Conservation (phyloP, 2,797 vertebrate species). For the Salmo trutta region DNA sequence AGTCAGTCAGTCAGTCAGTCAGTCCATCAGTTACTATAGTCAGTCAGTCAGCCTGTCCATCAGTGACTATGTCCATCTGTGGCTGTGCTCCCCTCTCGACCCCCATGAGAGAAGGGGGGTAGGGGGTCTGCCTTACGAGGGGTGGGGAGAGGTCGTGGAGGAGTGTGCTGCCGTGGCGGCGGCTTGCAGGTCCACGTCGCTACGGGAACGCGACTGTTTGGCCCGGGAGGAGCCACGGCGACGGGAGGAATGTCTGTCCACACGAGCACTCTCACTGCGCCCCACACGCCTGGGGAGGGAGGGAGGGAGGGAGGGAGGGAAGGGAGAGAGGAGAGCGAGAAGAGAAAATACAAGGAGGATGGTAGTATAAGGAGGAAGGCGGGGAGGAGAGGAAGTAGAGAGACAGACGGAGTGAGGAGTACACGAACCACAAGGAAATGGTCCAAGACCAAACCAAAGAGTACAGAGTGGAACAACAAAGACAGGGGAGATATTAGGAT, state of each 20-base stretch:
- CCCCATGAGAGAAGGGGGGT: constrained; percentile 22
- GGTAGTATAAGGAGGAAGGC: background rate
- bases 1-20: background rate
- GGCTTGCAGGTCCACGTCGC: constrained; percentile 90
- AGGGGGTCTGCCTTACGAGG: constrained; percentile 72
- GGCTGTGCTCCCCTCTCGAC: constrained; percentile 50
- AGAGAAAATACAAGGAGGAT: background rate
- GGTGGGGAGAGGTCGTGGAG: constrained; percentile 64
- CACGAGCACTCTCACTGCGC: constrained; percentile 90
- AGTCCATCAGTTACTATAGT: constrained; percentile 13
- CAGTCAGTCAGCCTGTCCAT: constrained; percentile 25
- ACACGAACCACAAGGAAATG: background rate
- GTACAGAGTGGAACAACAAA: background rate
- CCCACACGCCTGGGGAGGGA: constrained; percentile 77
- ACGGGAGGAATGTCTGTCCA: constrained; percentile 85
- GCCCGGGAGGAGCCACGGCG: constrained; percentile 82
- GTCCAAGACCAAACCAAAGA: background rate
- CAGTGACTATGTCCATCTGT: constrained; percentile 47
- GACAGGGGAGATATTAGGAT: background rate
- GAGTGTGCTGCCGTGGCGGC: constrained; percentile 69
- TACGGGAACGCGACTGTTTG: constrained; percentile 90
- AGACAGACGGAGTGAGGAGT: background rate
- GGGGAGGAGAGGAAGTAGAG: background rate
- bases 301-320: constrained; percentile 5
- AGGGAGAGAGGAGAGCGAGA: constrained; percentile 26